Evolutionary conservation across 2,113 vertebrate species (phyloP), one percentile per base, ranked within the genome.

Genomic region (Odocoileus virginianus): DNA sequence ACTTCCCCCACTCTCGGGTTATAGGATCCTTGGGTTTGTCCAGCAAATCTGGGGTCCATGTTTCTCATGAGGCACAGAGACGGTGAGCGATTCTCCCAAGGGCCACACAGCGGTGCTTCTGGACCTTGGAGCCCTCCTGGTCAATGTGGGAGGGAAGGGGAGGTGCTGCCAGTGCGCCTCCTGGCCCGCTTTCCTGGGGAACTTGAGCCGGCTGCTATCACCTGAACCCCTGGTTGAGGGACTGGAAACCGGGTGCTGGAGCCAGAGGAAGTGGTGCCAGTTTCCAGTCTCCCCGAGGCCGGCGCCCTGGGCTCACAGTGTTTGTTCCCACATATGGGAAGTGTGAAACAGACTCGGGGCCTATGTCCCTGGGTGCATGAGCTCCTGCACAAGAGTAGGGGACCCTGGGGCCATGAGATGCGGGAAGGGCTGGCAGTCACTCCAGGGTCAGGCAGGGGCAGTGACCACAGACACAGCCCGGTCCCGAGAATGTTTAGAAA

Each of bases 251-350:
- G 0, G 47, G 0, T 12, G 19, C 76, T 5, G 5, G 55, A 17
- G 83, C 97, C 97, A 95, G 54, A 91, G 52, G 61, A 40, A 57
- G 85, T 21, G 7, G 2, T 23, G 52, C 61, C 79, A 67, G 87
- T 60, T 87, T 94, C 83, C 84, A 94, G 83, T 10, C 67, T 81
- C 36, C 60, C 60, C 33, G 1, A 17, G 36, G 67, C 79, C 79
- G 43, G 27, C 28, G 45, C 60, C 86, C 74, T 17, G 33, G 23
- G 52, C 52, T 57, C 30, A 19, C 11, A 15, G 57, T 6, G 47
- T 74, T 33, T 33, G 57, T 19, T 45, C 64, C 33, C 52, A 85
- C 45, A 16, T 6, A 0, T 1, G 3, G 2, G 33, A 61, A 57
- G 11, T 3, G 2, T 36, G 60, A 64, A 64, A 33, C 27, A 15